Evolutionary conservation across 2,113 vertebrate genomes (phyloP), one percentile per base, ranked within the genome.

Genomic region (Salvator merianae): DNA sequence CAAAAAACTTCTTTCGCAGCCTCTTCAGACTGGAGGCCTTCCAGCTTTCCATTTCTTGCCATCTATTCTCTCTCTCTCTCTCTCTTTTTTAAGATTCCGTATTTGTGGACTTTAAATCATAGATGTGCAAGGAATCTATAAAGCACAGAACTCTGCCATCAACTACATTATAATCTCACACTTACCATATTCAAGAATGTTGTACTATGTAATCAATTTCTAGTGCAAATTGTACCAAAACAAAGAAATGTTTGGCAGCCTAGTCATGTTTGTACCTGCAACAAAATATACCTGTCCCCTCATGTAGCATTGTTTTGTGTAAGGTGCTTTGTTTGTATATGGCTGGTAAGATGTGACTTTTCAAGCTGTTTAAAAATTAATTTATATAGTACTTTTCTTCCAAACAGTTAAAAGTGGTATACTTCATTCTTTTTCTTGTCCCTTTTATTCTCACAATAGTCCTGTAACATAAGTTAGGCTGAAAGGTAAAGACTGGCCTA

Each of bases 21-120:
- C 87, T 91, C 85, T 88, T 91, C 91, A 92, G 89, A 55, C 88
- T 93, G 92, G 91, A 94, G 62, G 85, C 87, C 66, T 32, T 93
- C 89, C 89, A 90, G 88, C 4, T 93, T 91, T 94, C 93, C 89
- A 87, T 88, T 91, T 78, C 89, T 84, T 85, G 82, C 81, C n/a
- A 28, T 59, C 59, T 81, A 89, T 65, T 40, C 62, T 84, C 68
- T 81, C 18, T 76, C n/a, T 53, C n/a, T n/a, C n/a, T n/a, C n/a
- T n/a, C n/a, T n/a, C n/a, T 65, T 82, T 75, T 87, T 79, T 43
- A 86, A 82, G 43, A 79, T 79, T 91, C 18, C 50, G 7, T 47
- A 84, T 88, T 89, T 55, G 7, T 40, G 13, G 26, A 75, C 77
- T 79, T 50, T 65, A 65, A 82, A 88, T 9, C 1, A 5, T 36